phyloP scores from a whole-genome alignment of 2,113 vertebrate species.

The Sisor rabdophorus region DNA sequence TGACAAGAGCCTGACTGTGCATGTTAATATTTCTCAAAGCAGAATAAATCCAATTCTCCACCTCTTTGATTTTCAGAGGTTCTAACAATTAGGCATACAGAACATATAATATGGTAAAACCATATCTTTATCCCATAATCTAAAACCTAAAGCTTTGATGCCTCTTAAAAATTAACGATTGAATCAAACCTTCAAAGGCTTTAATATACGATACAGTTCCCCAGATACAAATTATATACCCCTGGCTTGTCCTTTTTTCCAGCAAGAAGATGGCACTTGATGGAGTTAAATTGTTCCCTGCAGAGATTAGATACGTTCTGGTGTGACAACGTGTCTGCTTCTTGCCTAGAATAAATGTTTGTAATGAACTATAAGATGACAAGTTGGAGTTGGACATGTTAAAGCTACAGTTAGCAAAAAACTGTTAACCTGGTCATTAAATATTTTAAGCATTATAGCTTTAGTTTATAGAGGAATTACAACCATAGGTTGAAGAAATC shows the following conservation, averaged over 20 bases:
- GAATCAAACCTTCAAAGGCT: constrained; percentile 33
- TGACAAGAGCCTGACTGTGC: constrained; percentile 16
- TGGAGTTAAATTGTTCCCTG: constrained; percentile 33
- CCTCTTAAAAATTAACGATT: constrained; percentile 42
- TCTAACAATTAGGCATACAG: constrained; percentile 19
- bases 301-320: constrained; percentile 32
- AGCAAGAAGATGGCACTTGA: constrained; percentile 25
- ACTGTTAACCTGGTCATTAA: neutral
- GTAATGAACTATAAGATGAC: constrained; percentile 42
- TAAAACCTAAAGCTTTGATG: constrained; percentile 40
- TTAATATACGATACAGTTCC: constrained; percentile 24
- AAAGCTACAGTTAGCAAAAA: constrained; percentile 23
- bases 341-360: constrained; percentile 23
- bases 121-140: constrained; percentile 53
- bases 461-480: neutral
- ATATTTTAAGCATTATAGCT: no score
- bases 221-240: constrained; percentile 31
- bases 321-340: constrained; percentile 30
- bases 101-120: constrained; percentile 14
- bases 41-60: constrained; percentile 48
- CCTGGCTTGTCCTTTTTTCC: constrained; percentile 23
- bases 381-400: constrained; percentile 13
- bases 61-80: neutral
- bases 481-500: neutral
- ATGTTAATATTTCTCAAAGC: constrained; percentile 39